Evolutionary conservation across 2,888 invertebrate species (phyloP).

Genomic region (Mimachlamys varia): DNA sequence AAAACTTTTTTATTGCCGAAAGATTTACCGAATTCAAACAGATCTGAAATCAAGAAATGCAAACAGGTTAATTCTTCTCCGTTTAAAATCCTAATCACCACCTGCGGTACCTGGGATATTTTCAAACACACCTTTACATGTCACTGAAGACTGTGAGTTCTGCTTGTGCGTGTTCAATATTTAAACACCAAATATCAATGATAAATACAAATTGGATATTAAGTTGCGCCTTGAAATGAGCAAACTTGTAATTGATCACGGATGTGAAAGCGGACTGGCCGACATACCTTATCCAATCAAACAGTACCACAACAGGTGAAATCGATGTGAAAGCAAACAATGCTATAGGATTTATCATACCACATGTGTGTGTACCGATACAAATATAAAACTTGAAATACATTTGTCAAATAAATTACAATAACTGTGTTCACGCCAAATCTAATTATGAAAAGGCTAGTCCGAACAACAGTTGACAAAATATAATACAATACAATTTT

Average conservation of each 20-base stretch:
- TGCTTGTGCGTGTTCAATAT: not conserved
- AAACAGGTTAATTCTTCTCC: not conserved
- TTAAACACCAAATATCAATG: not conserved
- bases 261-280: not conserved
- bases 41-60: not conserved
- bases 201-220: not conserved
- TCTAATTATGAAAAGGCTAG: not conserved
- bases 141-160: not conserved
- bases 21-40: no score
- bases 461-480: not conserved
- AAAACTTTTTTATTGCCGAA: no score
- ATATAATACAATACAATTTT: not conserved
- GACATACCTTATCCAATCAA: not conserved
- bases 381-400: not conserved
- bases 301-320: not conserved
- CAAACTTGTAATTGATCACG: not conserved
- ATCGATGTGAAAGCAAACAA: constrained; percentile 8
- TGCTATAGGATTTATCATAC: not conserved
- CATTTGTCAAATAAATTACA: constrained; percentile 5
- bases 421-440: not conserved
- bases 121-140: not conserved
- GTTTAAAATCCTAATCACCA: not conserved
- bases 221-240: not conserved
- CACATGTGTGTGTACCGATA: not conserved
- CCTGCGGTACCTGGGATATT: no score